Evolutionary conservation across 2,888 invertebrate species (phyloP), one percentile per base, ranked within the genome.

Genomic region (Harpalus rufipes): DNA sequence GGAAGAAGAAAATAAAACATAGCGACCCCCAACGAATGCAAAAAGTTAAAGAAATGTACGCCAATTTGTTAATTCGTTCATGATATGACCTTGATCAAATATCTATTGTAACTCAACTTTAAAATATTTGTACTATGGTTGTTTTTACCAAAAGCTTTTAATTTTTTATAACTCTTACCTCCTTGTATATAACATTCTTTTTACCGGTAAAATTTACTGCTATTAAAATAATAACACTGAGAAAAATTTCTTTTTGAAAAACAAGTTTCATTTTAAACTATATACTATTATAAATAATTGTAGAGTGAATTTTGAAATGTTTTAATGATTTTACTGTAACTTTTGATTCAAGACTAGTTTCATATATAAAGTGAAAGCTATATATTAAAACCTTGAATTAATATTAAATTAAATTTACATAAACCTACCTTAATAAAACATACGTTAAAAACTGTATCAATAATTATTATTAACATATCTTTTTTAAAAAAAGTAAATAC

Each of bases 331-430:
- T 32, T 68, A 68, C 25, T 68, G 7, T 68, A 32, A 68, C 68
- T 68, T 68, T 68, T 68, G 68, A 68, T 5, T 68, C 68, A 12
- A 32, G 39, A 68, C 68, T 68, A 68, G 68, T 39, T 39, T 68
- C 12, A 68, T 21, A 1, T 21, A 18, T 14, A n/a, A 68, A 68
- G 68, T 68, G 68, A 68, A 68, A 68, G 68, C 32, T 68, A 14
- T 39, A 39, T 8, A 21, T 68, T 68, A 10, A 39, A 68, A 68
- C 68, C 68, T 68, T 68, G 68, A 39, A 68, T 14, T 51, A 32
- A 51, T 51, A 51, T 51, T 51, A 51, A 51, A 12, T 51, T 12
- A 51, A 68, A 68, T n/a, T 68, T 68, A 32, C 68, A 68, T 68
- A 68, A 68, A 68, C 32, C 32, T n/a, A 7, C 44, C 44, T 12